Conservation (phyloP, 2,797 vertebrate genomes). For the Tragelaphus oryx region DNA sequence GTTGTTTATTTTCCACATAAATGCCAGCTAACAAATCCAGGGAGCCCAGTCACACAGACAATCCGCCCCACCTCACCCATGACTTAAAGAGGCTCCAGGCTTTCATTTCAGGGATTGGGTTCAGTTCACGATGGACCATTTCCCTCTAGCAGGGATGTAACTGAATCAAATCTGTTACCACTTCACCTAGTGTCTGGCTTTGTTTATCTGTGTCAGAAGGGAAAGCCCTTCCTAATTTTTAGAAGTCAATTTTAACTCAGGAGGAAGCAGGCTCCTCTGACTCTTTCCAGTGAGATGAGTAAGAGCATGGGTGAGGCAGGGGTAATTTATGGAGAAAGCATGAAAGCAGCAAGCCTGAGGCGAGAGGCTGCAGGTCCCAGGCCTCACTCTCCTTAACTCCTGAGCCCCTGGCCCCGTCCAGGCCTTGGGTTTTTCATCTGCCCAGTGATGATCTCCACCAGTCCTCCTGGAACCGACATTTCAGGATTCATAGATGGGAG, state of each 20-base stretch:
- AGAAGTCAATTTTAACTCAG: not conserved
- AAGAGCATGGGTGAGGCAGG: not conserved
- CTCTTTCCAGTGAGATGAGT: not conserved
- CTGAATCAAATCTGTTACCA: not conserved
- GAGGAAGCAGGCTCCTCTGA: not conserved
- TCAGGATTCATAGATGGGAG: not conserved
- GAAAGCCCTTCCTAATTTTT: not conserved
- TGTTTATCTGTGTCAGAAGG: not conserved
- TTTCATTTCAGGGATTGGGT: not conserved
- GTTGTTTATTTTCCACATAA: not conserved
- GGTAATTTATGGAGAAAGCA: fast-evolving
- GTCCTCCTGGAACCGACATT: fast-evolving
- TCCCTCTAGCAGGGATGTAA: fast-evolving
- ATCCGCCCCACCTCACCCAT: fast-evolving
- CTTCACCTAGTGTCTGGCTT: not conserved
- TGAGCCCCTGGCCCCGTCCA: fast-evolving
- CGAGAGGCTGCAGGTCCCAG: not conserved
- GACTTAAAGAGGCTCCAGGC: not conserved
- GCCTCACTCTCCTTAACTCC: not conserved
- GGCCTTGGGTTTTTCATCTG: not conserved
- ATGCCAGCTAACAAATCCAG: not conserved
- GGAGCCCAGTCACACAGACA: fast-evolving
- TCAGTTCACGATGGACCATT: not conserved
- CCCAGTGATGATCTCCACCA: not conserved
- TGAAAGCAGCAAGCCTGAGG: not conserved